Evolutionary conservation across 2,797 vertebrate genomes (phyloP).

Genomic region (Falco rusticolus): DNA sequence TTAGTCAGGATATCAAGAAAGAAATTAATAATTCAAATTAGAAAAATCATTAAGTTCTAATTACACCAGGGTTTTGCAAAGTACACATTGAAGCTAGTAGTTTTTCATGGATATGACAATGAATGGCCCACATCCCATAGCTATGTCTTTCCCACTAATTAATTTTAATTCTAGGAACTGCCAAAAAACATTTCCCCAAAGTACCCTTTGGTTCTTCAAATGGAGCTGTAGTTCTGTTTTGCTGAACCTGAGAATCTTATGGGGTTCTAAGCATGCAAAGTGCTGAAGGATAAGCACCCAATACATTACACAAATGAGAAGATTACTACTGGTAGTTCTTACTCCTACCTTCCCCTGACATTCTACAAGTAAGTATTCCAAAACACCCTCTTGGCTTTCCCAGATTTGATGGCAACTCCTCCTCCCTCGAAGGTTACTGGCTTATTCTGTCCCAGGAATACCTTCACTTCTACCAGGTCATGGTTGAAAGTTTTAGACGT

Average conservation of each 20-base stretch:
- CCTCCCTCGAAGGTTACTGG: not conserved
- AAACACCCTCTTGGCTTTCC: not conserved
- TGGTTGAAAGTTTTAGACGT: not conserved
- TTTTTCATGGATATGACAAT: not conserved
- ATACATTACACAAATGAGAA: not conserved
- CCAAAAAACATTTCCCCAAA: not conserved
- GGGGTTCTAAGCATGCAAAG: not conserved
- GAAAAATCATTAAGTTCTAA: conserved; percentile 24
- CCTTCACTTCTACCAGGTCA: not conserved
- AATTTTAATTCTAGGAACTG: not conserved
- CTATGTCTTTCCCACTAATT: not conserved
- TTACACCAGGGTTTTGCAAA: not conserved
- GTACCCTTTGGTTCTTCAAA: not conserved
- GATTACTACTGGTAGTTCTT: not conserved
- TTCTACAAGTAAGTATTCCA: not conserved
- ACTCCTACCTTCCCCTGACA: not conserved
- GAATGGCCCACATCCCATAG: not conserved
- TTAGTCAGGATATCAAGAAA: not conserved
- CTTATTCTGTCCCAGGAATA: not conserved
- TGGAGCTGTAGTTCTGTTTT: not conserved
- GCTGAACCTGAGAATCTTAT: not conserved
- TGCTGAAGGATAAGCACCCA: not conserved
- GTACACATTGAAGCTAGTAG: not conserved
- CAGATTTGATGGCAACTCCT: not conserved
- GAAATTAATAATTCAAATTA: not conserved